Conservation (phyloP, 1,140 invertebrate species). For the Fopius arisanus region DNA sequence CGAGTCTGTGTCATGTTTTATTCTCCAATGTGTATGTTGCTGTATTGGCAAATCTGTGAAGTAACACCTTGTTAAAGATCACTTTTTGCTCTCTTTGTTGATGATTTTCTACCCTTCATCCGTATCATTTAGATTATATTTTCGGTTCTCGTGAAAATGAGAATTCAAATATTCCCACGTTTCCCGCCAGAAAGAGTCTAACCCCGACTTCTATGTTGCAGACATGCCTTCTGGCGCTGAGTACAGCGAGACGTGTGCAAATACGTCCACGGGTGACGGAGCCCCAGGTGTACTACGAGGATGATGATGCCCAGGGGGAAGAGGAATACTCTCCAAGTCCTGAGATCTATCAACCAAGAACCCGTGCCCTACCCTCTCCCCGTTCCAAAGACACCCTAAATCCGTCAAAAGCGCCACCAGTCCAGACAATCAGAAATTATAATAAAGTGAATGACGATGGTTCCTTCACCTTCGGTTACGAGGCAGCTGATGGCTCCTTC, state of each 20-base stretch:
- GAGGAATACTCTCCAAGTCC: slow-evolving; percentile 24
- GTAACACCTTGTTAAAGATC: slow-evolving; percentile 14
- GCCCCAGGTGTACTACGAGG: slow-evolving; percentile 57
- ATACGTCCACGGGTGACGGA: slow-evolving; percentile 52
- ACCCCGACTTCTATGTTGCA: background rate
- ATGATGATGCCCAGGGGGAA: slow-evolving; percentile 46
- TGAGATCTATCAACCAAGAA: slow-evolving; percentile 54
- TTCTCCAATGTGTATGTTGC: background rate
- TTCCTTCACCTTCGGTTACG: slow-evolving; percentile 87
- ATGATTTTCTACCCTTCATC: background rate
- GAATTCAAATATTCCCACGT: background rate
- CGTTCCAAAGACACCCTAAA: slow-evolving; percentile 66
- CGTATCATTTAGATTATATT: background rate
- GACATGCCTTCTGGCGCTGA: slow-evolving; percentile 38
- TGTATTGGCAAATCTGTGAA: slow-evolving; percentile 7
- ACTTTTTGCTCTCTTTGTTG: background rate
- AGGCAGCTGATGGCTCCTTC: slow-evolving; percentile 88
- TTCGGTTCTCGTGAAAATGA: background rate
- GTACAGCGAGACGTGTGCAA: slow-evolving; percentile 52
- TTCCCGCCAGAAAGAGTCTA: background rate
- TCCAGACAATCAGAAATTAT: slow-evolving; percentile 81
- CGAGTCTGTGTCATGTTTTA: background rate
- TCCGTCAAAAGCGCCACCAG: slow-evolving; percentile 72
- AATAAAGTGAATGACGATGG: slow-evolving; percentile 86
- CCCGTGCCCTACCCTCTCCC: slow-evolving; percentile 54